Conservation (phyloP, 37 sponge, comb jelly and placozoan species). For the Diacarnus erythraeanus region DNA sequence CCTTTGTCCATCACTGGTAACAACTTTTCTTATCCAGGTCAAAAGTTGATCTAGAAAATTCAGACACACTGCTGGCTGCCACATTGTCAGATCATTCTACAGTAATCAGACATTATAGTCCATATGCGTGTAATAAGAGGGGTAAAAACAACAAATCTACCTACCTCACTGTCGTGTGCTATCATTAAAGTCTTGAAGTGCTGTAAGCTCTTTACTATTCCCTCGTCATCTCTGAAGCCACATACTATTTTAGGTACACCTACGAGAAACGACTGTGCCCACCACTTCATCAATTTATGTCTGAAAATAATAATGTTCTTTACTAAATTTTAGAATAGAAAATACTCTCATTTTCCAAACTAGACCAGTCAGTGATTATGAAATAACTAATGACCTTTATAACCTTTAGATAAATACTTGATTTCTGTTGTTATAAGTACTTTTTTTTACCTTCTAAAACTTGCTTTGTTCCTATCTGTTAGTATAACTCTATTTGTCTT, state of each 20-base stretch:
- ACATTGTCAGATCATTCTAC: conserved; percentile 54
- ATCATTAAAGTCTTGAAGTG: conserved; percentile 76
- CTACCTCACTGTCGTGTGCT: conserved; percentile 76
- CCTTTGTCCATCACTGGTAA: conserved; percentile 63
- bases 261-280: conserved; percentile 88
- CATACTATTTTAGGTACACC: conserved; percentile 83
- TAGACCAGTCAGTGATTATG: too few species aligned
- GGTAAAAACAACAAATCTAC: background rate
- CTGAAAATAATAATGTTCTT: conserved; percentile 20
- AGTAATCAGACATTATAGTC: background rate
- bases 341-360: too few species aligned
- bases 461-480: conserved; percentile 73
- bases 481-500: conserved; percentile 76
- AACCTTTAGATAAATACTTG: too few species aligned
- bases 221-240: conserved; percentile 87
- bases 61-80: conserved; percentile 83
- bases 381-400: too few species aligned
- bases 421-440: too few species aligned
- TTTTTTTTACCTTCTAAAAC: conserved; percentile 78
- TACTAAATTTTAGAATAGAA: too few species aligned
- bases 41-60: conserved; percentile 80
- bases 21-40: conserved; percentile 72
- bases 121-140: background rate
- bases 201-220: conserved; percentile 61
- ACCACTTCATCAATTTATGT: conserved; percentile 83